A percentile compares a stretch with the other conserved stretches of the same genome.
Evolutionary conservation across 2,888 invertebrate genomes (phyloP).

Genomic region (Metacarcinus magister): DNA sequence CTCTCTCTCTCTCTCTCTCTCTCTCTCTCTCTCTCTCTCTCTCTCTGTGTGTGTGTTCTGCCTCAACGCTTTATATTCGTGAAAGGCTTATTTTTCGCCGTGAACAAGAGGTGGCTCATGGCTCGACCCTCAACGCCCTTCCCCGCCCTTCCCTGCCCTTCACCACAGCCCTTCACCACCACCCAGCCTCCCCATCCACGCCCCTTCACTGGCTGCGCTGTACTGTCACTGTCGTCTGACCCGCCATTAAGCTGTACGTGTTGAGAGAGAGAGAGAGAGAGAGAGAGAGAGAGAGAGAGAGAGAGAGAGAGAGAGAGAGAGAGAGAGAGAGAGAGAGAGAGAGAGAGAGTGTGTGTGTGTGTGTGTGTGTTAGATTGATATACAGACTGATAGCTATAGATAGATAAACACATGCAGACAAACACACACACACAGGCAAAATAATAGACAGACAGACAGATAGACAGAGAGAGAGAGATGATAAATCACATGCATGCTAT

Average conservation of each 20-base stretch:
- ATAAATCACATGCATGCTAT: neutral
- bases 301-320: neutral
- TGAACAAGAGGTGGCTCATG: slow-evolving; percentile 5
- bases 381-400: too few relatives aligned
- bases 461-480: neutral
- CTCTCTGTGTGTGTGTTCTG: neutral
- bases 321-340: neutral
- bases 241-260: neutral
- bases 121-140: too few relatives aligned
- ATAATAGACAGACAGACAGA: neutral
- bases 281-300: neutral
- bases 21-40: too few relatives aligned
- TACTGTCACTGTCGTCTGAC: neutral
- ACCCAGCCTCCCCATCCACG: too few relatives aligned
- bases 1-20: slow-evolving; percentile 3
- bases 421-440: too few relatives aligned
- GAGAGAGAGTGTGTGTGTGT: neutral
- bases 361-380: too few relatives aligned
- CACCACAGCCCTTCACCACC: too few relatives aligned
- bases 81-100: neutral
- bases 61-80: neutral
- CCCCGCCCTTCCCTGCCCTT: too few relatives aligned
- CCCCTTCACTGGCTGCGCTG: too few relatives aligned
- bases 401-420: too few relatives aligned
- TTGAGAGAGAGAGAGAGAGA: slow-evolving; percentile 29